These are phyloP conservation scores for Eubasilissa regina DNA, from an alignment of 1,140 invertebrate species.

Conservation along the genomic window DNA sequence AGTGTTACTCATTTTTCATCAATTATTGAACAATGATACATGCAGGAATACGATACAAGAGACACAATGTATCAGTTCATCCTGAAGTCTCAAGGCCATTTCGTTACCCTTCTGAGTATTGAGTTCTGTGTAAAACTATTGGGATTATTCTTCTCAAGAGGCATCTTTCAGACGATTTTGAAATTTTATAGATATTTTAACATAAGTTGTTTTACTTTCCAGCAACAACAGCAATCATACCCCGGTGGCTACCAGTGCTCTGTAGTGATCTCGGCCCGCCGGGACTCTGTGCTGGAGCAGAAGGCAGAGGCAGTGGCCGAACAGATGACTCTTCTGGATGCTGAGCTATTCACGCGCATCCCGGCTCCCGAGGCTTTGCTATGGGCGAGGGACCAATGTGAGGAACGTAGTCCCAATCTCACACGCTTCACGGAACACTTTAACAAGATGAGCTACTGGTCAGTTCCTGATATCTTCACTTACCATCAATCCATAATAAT, in stretches of 20 bases:
- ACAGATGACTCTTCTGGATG: slow-evolving; percentile 98
- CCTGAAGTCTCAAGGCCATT: no score
- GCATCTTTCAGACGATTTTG: no score
- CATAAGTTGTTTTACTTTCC: not conserved
- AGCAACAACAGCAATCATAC: slow-evolving; percentile 49
- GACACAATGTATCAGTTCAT: no score
- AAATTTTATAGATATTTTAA: not conserved
- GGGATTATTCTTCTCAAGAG: no score
- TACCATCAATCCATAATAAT: no score
- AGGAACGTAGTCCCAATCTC: slow-evolving; percentile 96
- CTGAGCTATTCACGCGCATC: slow-evolving; percentile 96
- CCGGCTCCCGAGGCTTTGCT: slow-evolving; percentile 97
- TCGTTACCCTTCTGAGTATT: no score
- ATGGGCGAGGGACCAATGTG: slow-evolving; percentile 97
- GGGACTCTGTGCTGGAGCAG: slow-evolving; percentile 88
- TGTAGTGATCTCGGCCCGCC: slow-evolving; percentile 72
- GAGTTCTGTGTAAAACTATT: no score
- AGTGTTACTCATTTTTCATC: no score
- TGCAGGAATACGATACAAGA: no score
- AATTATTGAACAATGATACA: no score
- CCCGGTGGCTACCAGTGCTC: slow-evolving; percentile 61
- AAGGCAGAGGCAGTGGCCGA: slow-evolving; percentile 91
- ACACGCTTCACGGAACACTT: slow-evolving; percentile 99
- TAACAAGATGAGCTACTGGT: slow-evolving; percentile 99
- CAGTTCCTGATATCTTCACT: slow-evolving; percentile 45